A percentile compares a stretch with the other conserved stretches of the same genome.
Conservation (phyloP, 2,113 vertebrate genomes). For the Myotis davidii region DNA sequence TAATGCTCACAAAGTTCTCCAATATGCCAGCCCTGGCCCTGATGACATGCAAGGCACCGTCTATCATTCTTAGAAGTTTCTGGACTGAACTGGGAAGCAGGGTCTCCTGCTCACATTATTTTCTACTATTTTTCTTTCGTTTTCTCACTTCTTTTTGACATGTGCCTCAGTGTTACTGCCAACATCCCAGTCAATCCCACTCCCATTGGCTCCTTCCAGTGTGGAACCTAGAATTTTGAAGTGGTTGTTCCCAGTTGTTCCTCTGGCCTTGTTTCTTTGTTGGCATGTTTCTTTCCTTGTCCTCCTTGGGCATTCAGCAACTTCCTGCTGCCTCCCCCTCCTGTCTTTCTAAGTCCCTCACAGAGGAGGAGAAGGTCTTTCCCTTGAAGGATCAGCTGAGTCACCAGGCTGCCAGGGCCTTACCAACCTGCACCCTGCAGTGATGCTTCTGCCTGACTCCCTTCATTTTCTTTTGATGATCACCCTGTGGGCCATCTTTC, state of each 20-base stretch:
- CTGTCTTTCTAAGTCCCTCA: neutral
- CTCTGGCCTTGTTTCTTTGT: neutral
- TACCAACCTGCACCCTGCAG: neutral
- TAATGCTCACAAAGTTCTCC: neutral
- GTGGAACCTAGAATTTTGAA: neutral
- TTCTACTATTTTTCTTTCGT: neutral
- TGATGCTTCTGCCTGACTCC: no score
- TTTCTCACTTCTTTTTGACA: neutral
- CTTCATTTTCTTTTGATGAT: neutral
- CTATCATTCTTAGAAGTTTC: neutral
- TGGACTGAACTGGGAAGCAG: neutral
- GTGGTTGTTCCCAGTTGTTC: neutral
- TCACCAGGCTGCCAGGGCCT: neutral
- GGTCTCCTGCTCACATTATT: neutral
- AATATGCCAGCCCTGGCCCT: neutral
- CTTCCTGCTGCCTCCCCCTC: no score
- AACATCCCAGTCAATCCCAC: neutral
- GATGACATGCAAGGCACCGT: accelerated
- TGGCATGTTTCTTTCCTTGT: neutral
- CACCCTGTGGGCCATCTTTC: neutral
- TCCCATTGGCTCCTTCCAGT: neutral
- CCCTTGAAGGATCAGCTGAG: neutral
- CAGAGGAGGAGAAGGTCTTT: neutral
- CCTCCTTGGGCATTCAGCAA: neutral
- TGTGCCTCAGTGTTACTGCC: neutral